Evolutionary conservation across 2,888 invertebrate species (phyloP).

Genomic region (Apodemia zela): DNA sequence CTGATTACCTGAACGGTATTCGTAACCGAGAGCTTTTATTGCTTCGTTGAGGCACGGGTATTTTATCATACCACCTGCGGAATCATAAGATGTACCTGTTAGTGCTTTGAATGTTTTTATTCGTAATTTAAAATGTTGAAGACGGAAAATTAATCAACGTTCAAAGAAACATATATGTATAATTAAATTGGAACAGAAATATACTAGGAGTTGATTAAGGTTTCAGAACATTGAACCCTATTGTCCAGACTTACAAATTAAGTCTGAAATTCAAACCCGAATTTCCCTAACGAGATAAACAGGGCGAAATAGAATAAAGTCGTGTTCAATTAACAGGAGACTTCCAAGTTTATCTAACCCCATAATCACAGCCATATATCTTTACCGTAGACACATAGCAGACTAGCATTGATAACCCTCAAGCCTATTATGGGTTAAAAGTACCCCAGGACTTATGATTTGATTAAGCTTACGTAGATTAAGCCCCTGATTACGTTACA

Average conservation of each 20-base stretch:
- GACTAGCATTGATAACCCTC: constrained; percentile 52
- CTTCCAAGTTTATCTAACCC: constrained; percentile 39
- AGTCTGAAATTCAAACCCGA: constrained; percentile 11
- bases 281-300: constrained; percentile 22
- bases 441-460: constrained; percentile 58
- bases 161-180: no score
- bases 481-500: constrained; percentile 66
- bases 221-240: background rate
- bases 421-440: constrained; percentile 37
- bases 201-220: background rate
- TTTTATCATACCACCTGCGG: no score
- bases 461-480: constrained; percentile 66
- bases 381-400: constrained; percentile 50
- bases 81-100: no score
- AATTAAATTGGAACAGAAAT: background rate
- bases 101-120: no score
- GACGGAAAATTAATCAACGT: no score
- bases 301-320: constrained; percentile 27
- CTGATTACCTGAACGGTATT: no score
- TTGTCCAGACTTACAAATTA: background rate
- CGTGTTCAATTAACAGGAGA: constrained; percentile 39
- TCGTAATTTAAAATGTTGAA: no score
- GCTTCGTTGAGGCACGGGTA: no score
- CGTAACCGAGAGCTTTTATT: no score
- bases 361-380: constrained; percentile 60